These are phyloP conservation scores for Copidosoma floridanum DNA, from an alignment of 1,140 invertebrate genomes.

Conservation along the genomic window DNA sequence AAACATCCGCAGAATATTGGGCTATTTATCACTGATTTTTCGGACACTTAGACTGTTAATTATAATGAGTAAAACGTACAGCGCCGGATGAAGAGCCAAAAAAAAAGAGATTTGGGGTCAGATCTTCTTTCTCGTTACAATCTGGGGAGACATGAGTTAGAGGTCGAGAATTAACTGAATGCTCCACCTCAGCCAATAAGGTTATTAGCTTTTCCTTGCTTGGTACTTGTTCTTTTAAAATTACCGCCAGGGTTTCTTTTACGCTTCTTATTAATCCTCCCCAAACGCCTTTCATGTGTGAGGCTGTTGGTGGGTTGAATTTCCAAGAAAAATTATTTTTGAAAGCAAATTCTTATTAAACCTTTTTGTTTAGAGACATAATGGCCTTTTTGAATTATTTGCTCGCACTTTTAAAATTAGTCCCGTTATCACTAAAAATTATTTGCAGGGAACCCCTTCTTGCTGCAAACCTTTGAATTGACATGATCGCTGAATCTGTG, in stretches of 20 bases:
- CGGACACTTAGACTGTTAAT: neutral
- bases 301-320: neutral
- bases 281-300: neutral
- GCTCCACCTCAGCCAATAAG: neutral
- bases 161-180: neutral
- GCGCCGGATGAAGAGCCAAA: constrained; percentile 21
- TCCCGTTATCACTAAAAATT: no score
- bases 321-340: neutral
- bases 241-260: neutral
- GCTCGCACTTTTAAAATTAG: no score
- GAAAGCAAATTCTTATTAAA: neutral
- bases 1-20: constrained; percentile 26
- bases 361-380: no score
- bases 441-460: no score
- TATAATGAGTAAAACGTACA: neutral
- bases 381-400: no score
- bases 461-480: no score
- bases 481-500: no score
- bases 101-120: constrained; percentile 40
- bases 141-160: constrained; percentile 22
- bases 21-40: constrained; percentile 4
- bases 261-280: neutral
- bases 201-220: neutral
- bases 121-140: constrained; percentile 13
- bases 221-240: neutral